phyloP scores from a whole-genome alignment of 2,113 vertebrate genomes.

The Lutjanus erythropterus region DNA sequence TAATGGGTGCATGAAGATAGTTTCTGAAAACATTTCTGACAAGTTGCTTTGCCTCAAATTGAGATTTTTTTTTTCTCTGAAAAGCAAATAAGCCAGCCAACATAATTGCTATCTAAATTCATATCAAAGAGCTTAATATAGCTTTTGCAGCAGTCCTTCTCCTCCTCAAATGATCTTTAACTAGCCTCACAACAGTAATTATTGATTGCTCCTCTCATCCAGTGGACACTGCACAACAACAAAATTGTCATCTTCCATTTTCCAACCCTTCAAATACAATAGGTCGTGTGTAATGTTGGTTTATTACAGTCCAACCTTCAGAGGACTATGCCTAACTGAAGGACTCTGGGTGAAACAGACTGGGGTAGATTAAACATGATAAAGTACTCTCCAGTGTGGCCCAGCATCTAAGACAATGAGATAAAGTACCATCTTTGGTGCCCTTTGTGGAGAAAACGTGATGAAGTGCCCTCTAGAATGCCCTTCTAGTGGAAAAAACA shows the following conservation, averaged over 20 bases:
- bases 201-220: not conserved
- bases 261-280: slow-evolving; percentile 11
- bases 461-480: too few species aligned
- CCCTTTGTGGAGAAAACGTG: too few species aligned
- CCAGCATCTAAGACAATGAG: too few species aligned
- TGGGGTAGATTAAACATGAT: too few species aligned
- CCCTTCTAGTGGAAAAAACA: too few species aligned
- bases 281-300: not conserved
- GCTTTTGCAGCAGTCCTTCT: not conserved
- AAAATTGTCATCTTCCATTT: not conserved
- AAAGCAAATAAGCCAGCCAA: not conserved
- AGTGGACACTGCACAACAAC: not conserved
- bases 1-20: slow-evolving; percentile 23
- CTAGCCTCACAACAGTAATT: not conserved
- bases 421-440: too few species aligned
- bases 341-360: not conserved
- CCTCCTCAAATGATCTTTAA: not conserved
- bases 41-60: slow-evolving; percentile 3
- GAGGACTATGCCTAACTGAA: not conserved
- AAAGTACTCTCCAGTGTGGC: too few species aligned
- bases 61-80: not conserved
- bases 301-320: not conserved
- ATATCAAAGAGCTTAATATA: not conserved
- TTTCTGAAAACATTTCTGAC: slow-evolving; percentile 28
- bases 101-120: not conserved